A percentile compares a stretch with the other conserved stretches of the same genome.
phyloP scores from a whole-genome alignment of 2,113 vertebrate genomes.

The Oophaga pumilio region DNA sequence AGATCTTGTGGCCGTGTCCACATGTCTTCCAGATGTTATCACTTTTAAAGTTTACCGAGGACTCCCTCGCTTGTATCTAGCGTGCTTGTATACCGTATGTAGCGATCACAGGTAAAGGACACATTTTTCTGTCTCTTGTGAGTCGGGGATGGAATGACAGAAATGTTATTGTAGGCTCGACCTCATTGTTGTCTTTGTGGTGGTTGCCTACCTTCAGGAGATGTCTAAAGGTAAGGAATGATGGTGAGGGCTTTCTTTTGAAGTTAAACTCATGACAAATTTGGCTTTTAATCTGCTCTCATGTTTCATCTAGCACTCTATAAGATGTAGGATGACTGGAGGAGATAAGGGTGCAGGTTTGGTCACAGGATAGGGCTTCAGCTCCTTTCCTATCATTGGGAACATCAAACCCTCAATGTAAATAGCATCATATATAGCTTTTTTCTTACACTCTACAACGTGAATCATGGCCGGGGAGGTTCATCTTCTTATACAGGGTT shows the following conservation, averaged over 20 bases:
- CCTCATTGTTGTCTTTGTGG: constrained; percentile 55
- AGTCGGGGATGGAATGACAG: constrained; percentile 42
- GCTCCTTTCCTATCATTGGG: constrained; percentile 28
- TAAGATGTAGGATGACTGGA: constrained; percentile 35
- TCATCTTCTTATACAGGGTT: not conserved
- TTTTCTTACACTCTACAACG: not conserved
- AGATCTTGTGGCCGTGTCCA: not conserved
- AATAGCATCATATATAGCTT: not conserved
- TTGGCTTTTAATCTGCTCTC: constrained; percentile 54
- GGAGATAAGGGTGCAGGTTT: constrained; percentile 49
- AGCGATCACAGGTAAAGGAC: constrained; percentile 12
- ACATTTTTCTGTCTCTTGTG: constrained; percentile 35
- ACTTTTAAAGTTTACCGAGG: not conserved
- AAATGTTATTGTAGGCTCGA: constrained; percentile 50
- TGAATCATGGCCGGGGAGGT: not conserved
- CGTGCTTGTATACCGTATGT: constrained; percentile 6
- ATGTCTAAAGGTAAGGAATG: constrained; percentile 52
- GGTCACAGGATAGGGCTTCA: constrained; percentile 30
- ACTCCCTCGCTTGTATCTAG: not conserved
- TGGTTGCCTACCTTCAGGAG: constrained; percentile 52
- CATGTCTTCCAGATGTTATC: constrained; percentile 25
- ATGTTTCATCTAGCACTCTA: constrained; percentile 50
- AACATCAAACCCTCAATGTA: constrained; percentile 18
- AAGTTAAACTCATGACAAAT: constrained; percentile 57
- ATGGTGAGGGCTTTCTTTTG: constrained; percentile 55